Evolutionary conservation across 1,140 invertebrate species (phyloP).

Genomic region (Aporrectodea caliginosa): DNA sequence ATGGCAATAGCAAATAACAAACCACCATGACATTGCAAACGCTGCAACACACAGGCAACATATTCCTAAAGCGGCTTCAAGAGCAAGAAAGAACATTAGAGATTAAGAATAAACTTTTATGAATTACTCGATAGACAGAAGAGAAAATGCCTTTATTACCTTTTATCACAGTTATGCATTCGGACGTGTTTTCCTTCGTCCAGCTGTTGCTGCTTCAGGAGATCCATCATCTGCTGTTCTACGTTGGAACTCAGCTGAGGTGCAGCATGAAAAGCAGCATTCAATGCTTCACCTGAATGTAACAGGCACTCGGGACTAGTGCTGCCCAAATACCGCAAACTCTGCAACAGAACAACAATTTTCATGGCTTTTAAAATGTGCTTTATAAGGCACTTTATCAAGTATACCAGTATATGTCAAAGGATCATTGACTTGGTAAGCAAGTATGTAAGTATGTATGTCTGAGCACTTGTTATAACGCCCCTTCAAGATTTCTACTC

Average conservation of each 20-base stretch:
- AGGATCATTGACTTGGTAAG: background rate
- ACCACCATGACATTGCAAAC: no score
- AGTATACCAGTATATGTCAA: background rate
- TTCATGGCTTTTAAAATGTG: constrained; percentile 36
- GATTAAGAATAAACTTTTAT: no score
- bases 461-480: no score
- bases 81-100: no score
- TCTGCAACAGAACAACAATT: no score
- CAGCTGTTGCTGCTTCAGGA: constrained; percentile 41
- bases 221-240: constrained; percentile 40
- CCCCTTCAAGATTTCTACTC: no score
- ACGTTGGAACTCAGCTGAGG: constrained; percentile 47
- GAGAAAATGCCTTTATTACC: no score
- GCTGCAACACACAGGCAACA: no score
- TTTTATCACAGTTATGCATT: constrained; percentile 13
- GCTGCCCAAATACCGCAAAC: constrained; percentile 82
- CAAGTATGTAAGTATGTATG: no score
- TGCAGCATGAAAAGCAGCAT: constrained; percentile 48
- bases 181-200: constrained; percentile 42
- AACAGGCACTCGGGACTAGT: constrained; percentile 83
- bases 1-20: no score
- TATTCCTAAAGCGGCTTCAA: no score
- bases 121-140: no score
- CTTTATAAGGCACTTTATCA: background rate
- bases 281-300: constrained; percentile 49